Conservation (phyloP, 2,888 invertebrate species). For the Ophion ellenae region DNA sequence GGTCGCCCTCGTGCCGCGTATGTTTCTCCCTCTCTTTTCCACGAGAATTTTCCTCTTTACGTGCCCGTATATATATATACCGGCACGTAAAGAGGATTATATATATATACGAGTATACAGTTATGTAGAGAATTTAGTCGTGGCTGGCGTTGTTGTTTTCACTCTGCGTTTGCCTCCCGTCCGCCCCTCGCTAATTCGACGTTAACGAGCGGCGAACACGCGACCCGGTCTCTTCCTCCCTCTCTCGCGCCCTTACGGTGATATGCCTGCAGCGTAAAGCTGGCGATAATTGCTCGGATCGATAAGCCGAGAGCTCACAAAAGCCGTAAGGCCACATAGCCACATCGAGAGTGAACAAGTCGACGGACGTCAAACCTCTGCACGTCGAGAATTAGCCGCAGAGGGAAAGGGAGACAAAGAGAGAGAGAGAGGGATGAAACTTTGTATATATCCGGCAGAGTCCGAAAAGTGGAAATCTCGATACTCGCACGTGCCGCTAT, state of each 20-base stretch:
- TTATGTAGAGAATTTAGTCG: slow-evolving; percentile 20
- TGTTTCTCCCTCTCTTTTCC: slow-evolving; percentile 25
- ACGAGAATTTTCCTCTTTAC: slow-evolving; percentile 24
- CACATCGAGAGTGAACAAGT: slow-evolving; percentile 52
- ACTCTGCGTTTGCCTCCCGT: slow-evolving; percentile 58
- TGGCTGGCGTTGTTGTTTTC: slow-evolving; percentile 63
- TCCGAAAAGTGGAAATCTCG: slow-evolving; percentile 76
- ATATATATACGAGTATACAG: neutral
- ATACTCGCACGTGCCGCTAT: slow-evolving; percentile 77
- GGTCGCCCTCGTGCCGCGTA: neutral
- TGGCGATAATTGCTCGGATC: slow-evolving; percentile 68
- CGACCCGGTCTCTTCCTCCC: slow-evolving; percentile 45
- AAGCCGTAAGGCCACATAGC: slow-evolving; percentile 45
- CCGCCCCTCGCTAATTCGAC: slow-evolving; percentile 68
- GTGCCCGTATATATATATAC: no score
- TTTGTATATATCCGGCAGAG: slow-evolving; percentile 28
- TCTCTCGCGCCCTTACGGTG: slow-evolving; percentile 33
- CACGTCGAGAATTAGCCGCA: slow-evolving; percentile 10
- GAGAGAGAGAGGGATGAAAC: slow-evolving; percentile 35
- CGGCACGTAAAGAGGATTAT: no score
- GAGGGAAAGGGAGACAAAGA: slow-evolving; percentile 30
- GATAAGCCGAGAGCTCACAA: slow-evolving; percentile 63
- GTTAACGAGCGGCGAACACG: slow-evolving; percentile 69
- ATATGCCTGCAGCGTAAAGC: slow-evolving; percentile 63
- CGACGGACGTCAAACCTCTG: slow-evolving; percentile 48